A percentile compares a stretch with the other conserved stretches of the same genome.
phyloP scores from a whole-genome alignment of 1,140 invertebrate species.

The Dinothrombium tinctorium region DNA sequence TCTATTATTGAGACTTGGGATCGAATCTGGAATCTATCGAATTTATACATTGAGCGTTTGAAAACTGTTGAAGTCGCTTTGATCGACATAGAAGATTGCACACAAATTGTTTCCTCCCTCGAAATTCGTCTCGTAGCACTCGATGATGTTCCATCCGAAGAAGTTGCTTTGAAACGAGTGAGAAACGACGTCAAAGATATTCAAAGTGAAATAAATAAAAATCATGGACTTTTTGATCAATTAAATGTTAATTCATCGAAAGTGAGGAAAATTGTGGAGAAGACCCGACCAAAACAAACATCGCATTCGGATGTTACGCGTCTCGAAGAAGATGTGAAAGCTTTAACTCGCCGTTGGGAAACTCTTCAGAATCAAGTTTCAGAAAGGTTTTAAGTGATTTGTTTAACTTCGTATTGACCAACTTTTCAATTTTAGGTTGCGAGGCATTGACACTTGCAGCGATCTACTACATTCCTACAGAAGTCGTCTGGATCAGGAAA shows the following conservation, averaged over 20 bases:
- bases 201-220: conserved; percentile 45
- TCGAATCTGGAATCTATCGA: conserved; percentile 54
- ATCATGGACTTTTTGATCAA: conserved; percentile 64
- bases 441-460: conserved; percentile 59
- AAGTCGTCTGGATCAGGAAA: conserved; percentile 56
- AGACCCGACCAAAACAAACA: conserved; percentile 39
- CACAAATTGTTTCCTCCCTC: conserved; percentile 62
- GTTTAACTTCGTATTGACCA: no score
- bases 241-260: conserved; percentile 69
- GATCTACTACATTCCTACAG: conserved; percentile 62
- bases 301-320: conserved; percentile 63
- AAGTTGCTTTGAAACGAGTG: conserved; percentile 42
- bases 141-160: conserved; percentile 52
- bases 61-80: conserved; percentile 76
- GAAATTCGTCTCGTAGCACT: conserved; percentile 67
- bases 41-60: conserved; percentile 61
- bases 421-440: conserved; percentile 38
- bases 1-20: conserved; percentile 75
- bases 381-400: conserved; percentile 49
- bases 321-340: conserved; percentile 72
- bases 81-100: conserved; percentile 63
- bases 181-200: conserved; percentile 27
- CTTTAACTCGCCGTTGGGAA: conserved; percentile 64
- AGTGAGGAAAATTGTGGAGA: conserved; percentile 57
- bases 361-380: conserved; percentile 67